Conservation (phyloP, 2,888 invertebrate genomes). For the Xanthorhoe spadicearia region DNA sequence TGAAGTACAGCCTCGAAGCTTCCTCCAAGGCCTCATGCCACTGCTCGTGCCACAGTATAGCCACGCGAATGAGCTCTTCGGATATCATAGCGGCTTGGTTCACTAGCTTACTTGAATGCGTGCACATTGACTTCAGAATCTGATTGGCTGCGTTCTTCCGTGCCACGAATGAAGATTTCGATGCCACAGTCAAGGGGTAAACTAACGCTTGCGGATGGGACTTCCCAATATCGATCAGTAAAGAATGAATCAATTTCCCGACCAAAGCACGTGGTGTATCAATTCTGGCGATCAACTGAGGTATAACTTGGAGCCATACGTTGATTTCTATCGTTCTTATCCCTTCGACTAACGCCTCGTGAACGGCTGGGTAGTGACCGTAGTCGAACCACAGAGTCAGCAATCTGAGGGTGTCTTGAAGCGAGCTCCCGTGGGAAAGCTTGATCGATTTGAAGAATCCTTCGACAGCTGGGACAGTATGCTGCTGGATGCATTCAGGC, state of each 20-base stretch:
- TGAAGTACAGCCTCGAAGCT: slow-evolving; percentile 96
- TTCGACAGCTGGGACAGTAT: slow-evolving; percentile 96
- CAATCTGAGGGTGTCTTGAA: slow-evolving; percentile 98
- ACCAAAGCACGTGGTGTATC: slow-evolving; percentile 96
- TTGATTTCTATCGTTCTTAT: slow-evolving; percentile 97
- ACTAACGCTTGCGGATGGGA: slow-evolving; percentile 99
- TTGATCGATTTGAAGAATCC: slow-evolving; percentile 98
- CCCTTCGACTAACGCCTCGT: slow-evolving; percentile 96
- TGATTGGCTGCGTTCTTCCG: slow-evolving; percentile 96
- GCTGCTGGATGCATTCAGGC: slow-evolving; percentile 87
- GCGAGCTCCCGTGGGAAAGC: slow-evolving; percentile 94
- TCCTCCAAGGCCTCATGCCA: slow-evolving; percentile 99
- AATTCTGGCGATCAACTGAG: slow-evolving; percentile 98
- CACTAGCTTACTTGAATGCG: slow-evolving; percentile 95
- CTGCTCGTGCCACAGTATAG: slow-evolving; percentile 99
- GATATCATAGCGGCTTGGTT: slow-evolving; percentile 98
- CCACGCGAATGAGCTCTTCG: slow-evolving; percentile 98
- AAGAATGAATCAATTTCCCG: slow-evolving; percentile 94
- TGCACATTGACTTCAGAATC: slow-evolving; percentile 97
- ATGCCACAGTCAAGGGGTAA: slow-evolving; percentile 98
- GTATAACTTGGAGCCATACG: slow-evolving; percentile 99
- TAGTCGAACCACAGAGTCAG: slow-evolving; percentile 99
- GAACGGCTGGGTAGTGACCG: slow-evolving; percentile 96
- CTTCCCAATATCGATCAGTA: slow-evolving; percentile 98
- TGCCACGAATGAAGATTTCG: slow-evolving; percentile 94